Evolutionary conservation across 2,797 vertebrate genomes (phyloP).

Genomic region (Ctenopoma multispine): DNA sequence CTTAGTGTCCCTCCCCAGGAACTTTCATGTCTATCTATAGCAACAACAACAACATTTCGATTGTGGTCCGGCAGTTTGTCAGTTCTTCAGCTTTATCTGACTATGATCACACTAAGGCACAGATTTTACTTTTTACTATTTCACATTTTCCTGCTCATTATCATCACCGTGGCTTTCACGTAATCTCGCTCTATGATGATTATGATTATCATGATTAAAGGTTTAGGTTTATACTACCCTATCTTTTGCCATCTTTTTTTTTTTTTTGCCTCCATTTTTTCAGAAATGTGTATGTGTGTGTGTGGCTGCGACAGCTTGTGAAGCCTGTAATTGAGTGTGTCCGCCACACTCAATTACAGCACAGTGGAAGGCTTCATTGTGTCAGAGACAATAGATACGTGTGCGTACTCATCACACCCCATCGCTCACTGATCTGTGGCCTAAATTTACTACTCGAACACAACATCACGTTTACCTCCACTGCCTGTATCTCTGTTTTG

Average conservation of each 20-base stretch:
- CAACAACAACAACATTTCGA: not conserved
- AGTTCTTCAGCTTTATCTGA: not conserved
- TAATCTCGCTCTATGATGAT: not conserved
- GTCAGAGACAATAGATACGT: slow-evolving; percentile 66
- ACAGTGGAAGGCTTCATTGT: slow-evolving; percentile 69
- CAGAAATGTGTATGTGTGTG: slow-evolving; percentile 45
- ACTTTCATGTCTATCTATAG: slow-evolving; percentile 53
- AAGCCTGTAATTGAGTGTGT: slow-evolving; percentile 86
- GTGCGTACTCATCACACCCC: slow-evolving; percentile 53
- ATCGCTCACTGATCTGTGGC: slow-evolving; percentile 11
- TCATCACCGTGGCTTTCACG: slow-evolving; percentile 4
- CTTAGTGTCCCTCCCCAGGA: slow-evolving; percentile 3
- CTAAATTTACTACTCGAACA: slow-evolving; percentile 5
- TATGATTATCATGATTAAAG: slow-evolving; percentile 2
- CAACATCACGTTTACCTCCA: slow-evolving; percentile 10
- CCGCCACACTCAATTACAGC: slow-evolving; percentile 78
- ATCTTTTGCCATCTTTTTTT: slow-evolving; percentile 10
- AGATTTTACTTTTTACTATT: slow-evolving; percentile 4
- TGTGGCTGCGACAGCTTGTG: slow-evolving; percentile 56
- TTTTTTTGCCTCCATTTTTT: slow-evolving; percentile 3
- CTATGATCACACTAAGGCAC: not conserved
- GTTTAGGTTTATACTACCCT: slow-evolving; percentile 1
- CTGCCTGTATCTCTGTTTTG: not conserved
- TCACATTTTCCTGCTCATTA: not conserved
- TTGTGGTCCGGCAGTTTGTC: not conserved